Conservation (phyloP, 2,113 vertebrate genomes). For the Atherinomorus stipes region DNA sequence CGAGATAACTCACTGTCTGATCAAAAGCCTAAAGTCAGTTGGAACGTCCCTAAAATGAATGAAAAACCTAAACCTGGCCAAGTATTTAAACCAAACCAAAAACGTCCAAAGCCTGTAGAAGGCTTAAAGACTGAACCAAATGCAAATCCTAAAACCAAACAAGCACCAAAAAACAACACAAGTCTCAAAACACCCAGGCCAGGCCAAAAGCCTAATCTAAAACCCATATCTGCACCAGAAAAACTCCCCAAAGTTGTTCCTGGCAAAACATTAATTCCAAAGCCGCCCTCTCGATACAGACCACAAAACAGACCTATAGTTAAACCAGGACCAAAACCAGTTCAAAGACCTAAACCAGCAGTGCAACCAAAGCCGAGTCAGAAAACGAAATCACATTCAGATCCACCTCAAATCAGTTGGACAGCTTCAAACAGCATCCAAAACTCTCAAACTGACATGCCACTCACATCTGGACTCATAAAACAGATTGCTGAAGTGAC, state of each 20-base stretch:
- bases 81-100: slow-evolving; percentile 25
- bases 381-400: slow-evolving; percentile 36
- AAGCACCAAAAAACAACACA: slow-evolving; percentile 19
- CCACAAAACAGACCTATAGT: slow-evolving; percentile 17
- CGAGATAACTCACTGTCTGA: neutral
- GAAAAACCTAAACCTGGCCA: slow-evolving; percentile 31
- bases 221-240: slow-evolving; percentile 10
- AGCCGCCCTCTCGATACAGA: slow-evolving; percentile 2
- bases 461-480: slow-evolving; percentile 35
- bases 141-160: slow-evolving; percentile 32
- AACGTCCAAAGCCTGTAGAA: slow-evolving; percentile 9
- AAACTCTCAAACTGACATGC: slow-evolving; percentile 27
- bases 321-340: slow-evolving; percentile 40
- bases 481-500: slow-evolving; percentile 23
- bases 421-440: slow-evolving; percentile 20
- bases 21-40: slow-evolving; percentile 24
- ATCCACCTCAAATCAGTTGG: slow-evolving; percentile 22
- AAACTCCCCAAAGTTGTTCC: slow-evolving; percentile 18
- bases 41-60: slow-evolving; percentile 24
- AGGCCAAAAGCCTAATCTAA: slow-evolving; percentile 4
- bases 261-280: slow-evolving; percentile 31
- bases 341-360: slow-evolving; percentile 40
- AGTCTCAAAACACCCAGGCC: neutral
- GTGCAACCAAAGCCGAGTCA: slow-evolving; percentile 26
- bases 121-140: slow-evolving; percentile 36